Evolutionary conservation across 2,888 invertebrate species (phyloP), one percentile per base, ranked within the genome.

Genomic region (Leptarthrus brevirostris): DNA sequence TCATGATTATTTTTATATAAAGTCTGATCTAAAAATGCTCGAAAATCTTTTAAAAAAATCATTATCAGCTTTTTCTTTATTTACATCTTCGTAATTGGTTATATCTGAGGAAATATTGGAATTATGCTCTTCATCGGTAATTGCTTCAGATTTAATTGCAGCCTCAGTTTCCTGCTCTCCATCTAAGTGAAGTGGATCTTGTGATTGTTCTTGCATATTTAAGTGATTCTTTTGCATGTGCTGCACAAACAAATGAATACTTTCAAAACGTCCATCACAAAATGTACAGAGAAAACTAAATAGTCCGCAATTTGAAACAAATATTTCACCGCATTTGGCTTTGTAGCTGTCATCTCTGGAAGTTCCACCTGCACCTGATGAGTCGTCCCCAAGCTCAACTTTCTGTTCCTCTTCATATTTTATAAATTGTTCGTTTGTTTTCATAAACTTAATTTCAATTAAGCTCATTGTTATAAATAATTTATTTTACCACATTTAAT

Each of bases 301-400:
- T 52, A 26, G 18, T 6, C 30, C 64, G 16, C 47, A 47, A 18
- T 69, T 69, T 12, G 72, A 69, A 16, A 72, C 66, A 2, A 75
- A 69, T 6, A 75, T 73, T 49, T 73, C 75, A 4, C 75, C 75
- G 36, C 75, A 75, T 30, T 18, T 49, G 8, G 69, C 69, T 18
- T 24, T 49, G 6, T 52, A 69, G 30, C 49, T 24, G 34, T 69
- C 69, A 52, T 52, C 49, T 16, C n/a, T 20, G 14, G 6, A 3
- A 20, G 3, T 22, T n/a, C n/a, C n/a, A 34, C 20, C 49, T 20
- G 16, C 14, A 12, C 12, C 12, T n/a, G 18, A 12, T 4, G 18
- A 16, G 12, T 52, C 52, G 16, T 69, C 20, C 12, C 26, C 49
- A 2, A 47, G 30, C 18, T 69, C 52, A 16, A 8, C 6, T 64